Evolutionary conservation across 2,113 vertebrate species (phyloP), one percentile per base, ranked within the genome.

Genomic region (Blennius ocellaris): DNA sequence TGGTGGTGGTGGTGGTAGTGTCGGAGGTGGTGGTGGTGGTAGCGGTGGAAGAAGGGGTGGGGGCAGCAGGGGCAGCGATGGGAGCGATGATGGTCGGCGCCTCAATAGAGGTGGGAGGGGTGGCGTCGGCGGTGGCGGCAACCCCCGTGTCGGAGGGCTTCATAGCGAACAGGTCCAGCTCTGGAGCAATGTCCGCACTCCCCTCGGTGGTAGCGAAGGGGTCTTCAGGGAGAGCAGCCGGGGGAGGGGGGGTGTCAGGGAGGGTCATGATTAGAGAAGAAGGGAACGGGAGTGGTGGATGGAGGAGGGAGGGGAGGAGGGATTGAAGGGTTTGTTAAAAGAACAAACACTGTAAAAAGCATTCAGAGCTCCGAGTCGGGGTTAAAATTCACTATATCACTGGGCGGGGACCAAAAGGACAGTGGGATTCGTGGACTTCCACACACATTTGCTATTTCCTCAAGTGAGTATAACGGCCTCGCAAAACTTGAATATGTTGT

Each of bases 91-190:
- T 86, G 82, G 84, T 84, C 68, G 80, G 85, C 61, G 94, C 92
- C 93, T 95, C 95, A 92, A 93, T 95, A 94, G 95, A 93, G 93
- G 93, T 90, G 83, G 94, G 93, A 92, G 94, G 93, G 90, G 93
- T 91, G 88, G 93, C 86, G 44, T 11, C 44, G 21, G 21, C 91
- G 4, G 80, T 8, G 94, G 37, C 92, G 90, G 95, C 92, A 90
- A 92, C 94, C 90, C 92, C 94, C 86, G 92, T 94, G 90, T 97
- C 95, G 41, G 95, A 79, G 84, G 97, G 96, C 95, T 95, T 98
- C 98, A 99, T 98, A 86, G 98, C 97, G 93, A 99, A 99, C 90
- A 99, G 96, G 94, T 99, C 98, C 95, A 99, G 92, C 95, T 95
- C 97, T 57, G 96, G 95, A 82, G 96, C 95, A 93, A 97, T 94